phyloP scores from a whole-genome alignment of 2,888 invertebrate genomes.

The Napeogenes sylphis region DNA sequence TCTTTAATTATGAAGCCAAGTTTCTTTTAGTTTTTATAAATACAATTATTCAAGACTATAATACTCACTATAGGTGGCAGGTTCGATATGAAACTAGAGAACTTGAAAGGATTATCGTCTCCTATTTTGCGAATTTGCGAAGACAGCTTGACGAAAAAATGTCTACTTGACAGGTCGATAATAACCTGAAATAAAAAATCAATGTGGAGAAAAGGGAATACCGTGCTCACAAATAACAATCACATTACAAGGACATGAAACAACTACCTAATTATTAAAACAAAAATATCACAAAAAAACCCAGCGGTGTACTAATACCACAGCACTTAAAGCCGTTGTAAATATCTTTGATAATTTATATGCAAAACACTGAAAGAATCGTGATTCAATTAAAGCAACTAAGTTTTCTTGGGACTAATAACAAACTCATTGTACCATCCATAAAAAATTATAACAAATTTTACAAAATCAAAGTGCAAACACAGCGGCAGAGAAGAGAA shows the following conservation, averaged over 20 bases:
- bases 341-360: constrained; percentile 24
- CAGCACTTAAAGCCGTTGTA: constrained; percentile 16
- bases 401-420: constrained; percentile 34
- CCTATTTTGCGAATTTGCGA: constrained; percentile 75
- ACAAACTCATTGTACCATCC: constrained; percentile 40
- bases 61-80: constrained; percentile 75
- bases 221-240: constrained; percentile 22
- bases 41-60: not conserved
- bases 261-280: constrained; percentile 28
- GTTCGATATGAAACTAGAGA: constrained; percentile 76
- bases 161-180: constrained; percentile 76
- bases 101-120: constrained; percentile 75
- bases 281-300: constrained; percentile 26
- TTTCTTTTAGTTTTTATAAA: not conserved
- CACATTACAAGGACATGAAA: constrained; percentile 24
- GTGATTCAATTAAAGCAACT: constrained; percentile 19
- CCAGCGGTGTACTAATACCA: constrained; percentile 15
- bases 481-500: constrained; percentile 57
- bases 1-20: not conserved
- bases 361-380: constrained; percentile 27
- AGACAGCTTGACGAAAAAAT: constrained; percentile 68
- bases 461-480: constrained; percentile 58
- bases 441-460: constrained; percentile 41
- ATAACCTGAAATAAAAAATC: constrained; percentile 76
- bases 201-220: constrained; percentile 53